Evolutionary conservation across 1,140 invertebrate genomes (phyloP).

Genomic region (Diabrotica virgifera): DNA sequence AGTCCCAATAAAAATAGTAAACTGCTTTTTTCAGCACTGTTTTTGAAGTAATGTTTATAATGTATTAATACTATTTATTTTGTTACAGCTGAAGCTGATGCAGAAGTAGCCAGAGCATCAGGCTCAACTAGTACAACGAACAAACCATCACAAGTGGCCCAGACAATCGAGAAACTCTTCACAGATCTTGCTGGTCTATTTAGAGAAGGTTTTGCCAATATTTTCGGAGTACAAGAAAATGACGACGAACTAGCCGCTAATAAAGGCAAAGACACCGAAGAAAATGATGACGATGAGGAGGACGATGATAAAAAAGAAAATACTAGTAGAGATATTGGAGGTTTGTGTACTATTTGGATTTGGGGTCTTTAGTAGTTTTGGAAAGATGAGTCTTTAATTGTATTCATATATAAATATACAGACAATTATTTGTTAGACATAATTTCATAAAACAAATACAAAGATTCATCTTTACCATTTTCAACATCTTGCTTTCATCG

Average conservation of each 20-base stretch:
- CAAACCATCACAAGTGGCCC: conserved; percentile 11
- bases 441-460: neutral
- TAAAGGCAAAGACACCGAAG: neutral
- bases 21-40: no score
- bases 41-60: no score
- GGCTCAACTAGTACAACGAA: neutral
- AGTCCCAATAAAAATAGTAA: no score
- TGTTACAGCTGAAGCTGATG: conserved; percentile 17
- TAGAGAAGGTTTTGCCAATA: conserved; percentile 4
- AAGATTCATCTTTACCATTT: no score
- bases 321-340: conserved; percentile 9
- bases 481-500: conserved; percentile 1
- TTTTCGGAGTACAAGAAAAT: conserved; percentile 4
- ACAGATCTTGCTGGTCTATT: conserved; percentile 14
- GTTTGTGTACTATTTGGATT: conserved; percentile 4
- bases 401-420: neutral
- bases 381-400: no score
- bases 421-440: neutral
- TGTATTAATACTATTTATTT: conserved; percentile 4
- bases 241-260: conserved; percentile 4
- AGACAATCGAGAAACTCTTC: conserved; percentile 17
- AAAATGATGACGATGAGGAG: conserved; percentile 7
- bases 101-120: conserved; percentile 1
- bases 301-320: neutral
- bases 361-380: neutral